phyloP scores from a whole-genome alignment of 2,888 invertebrate species.

The Napeogenes inachia region DNA sequence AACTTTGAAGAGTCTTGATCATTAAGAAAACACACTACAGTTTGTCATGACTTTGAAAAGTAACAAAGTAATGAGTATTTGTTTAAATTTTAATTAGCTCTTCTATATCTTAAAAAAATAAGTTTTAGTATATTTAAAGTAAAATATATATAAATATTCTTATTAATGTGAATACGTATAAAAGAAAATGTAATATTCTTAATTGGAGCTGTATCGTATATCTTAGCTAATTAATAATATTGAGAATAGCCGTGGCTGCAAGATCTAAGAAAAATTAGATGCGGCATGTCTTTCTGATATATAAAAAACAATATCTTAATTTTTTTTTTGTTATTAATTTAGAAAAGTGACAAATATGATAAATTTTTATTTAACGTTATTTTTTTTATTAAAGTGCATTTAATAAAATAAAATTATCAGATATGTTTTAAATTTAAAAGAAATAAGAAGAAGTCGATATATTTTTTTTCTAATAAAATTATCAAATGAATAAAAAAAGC shows the following conservation, averaged over 20 bases:
- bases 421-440: no score
- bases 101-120: no score
- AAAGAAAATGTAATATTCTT: slow-evolving; percentile 30
- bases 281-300: slow-evolving; percentile 9
- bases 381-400: no score
- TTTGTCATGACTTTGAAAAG: slow-evolving; percentile 52
- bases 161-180: slow-evolving; percentile 12
- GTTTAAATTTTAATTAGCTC: slow-evolving; percentile 11
- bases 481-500: no score
- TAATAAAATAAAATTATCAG: no score
- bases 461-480: no score
- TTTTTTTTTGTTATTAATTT: no score
- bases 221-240: slow-evolving; percentile 31
- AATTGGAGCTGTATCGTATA: slow-evolving; percentile 29
- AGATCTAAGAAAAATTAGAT: slow-evolving; percentile 20
- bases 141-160: no score
- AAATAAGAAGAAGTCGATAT: no score
- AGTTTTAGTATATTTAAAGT: no score
- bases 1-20: slow-evolving; percentile 72
- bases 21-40: slow-evolving; percentile 36
- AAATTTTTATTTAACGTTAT: no score
- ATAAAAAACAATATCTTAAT: not conserved
- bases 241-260: slow-evolving; percentile 25
- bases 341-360: no score
- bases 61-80: slow-evolving; percentile 39